Conservation (phyloP, 2,888 invertebrate genomes). For the Eupelmus urozonus region DNA sequence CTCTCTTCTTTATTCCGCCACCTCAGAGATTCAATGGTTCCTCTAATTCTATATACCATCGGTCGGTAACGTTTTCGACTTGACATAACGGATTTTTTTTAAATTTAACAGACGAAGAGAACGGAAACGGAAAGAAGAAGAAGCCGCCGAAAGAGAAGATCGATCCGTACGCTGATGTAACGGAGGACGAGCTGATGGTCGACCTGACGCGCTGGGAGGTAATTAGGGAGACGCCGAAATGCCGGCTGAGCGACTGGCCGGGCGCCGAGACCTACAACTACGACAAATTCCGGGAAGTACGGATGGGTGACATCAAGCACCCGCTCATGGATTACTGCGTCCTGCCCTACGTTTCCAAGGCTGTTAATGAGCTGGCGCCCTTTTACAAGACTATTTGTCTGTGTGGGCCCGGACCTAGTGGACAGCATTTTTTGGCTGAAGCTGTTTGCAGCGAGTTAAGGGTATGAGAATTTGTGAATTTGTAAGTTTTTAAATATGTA, state of each 20-base stretch:
- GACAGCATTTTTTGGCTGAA: constrained; percentile 85
- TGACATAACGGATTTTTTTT: too few relatives aligned
- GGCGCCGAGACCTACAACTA: constrained; percentile 83
- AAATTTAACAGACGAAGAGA: too few relatives aligned
- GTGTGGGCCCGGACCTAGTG: constrained; percentile 84
- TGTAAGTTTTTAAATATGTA: too few relatives aligned
- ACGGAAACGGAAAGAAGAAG: too few relatives aligned
- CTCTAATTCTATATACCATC: neutral
- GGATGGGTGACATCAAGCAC: constrained; percentile 81
- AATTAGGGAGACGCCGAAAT: constrained; percentile 81
- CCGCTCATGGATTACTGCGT: constrained; percentile 82
- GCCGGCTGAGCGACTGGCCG: constrained; percentile 81
- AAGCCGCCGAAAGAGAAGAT: neutral
- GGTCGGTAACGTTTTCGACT: too few relatives aligned
- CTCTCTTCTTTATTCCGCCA: neutral
- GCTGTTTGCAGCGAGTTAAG: constrained; percentile 84
- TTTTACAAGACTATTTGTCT: constrained; percentile 81
- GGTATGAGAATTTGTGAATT: neutral
- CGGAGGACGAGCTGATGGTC: constrained; percentile 83
- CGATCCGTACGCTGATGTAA: constrained; percentile 79
- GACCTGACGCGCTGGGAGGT: constrained; percentile 84
- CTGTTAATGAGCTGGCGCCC: constrained; percentile 69
- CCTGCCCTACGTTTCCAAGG: constrained; percentile 79
- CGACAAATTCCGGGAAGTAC: constrained; percentile 78
- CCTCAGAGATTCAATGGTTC: constrained; percentile 7